phyloP scores from a whole-genome alignment of 2,888 invertebrate genomes.

The Yponomeuta malinellus region DNA sequence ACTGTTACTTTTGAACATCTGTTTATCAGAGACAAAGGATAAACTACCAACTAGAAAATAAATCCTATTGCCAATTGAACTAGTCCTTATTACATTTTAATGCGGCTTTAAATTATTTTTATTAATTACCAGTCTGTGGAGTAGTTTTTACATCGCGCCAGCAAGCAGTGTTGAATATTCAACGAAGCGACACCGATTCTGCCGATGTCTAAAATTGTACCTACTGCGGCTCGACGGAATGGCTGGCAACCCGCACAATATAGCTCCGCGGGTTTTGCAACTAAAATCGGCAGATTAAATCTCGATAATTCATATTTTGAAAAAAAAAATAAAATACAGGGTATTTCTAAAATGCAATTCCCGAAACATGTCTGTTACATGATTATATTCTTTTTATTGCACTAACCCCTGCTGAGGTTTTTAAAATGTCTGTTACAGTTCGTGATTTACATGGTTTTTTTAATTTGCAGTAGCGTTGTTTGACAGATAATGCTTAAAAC shows the following conservation, averaged over 20 bases:
- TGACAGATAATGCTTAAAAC: too few relatives aligned
- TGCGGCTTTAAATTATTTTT: constrained; percentile 16
- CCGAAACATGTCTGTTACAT: too few relatives aligned
- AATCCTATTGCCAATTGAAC: constrained; percentile 9
- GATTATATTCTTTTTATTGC: too few relatives aligned
- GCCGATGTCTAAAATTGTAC: constrained; percentile 2
- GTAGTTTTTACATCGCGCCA: constrained; percentile 1
- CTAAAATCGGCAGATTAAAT: neutral
- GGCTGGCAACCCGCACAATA: neutral
- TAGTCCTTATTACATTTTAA: constrained; percentile 8
- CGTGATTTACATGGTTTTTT: too few relatives aligned
- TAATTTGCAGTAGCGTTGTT: too few relatives aligned
- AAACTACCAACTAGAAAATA: neutral
- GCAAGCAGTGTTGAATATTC: constrained; percentile 11
- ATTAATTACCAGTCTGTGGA: constrained; percentile 11
- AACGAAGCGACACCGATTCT: constrained; percentile 11
- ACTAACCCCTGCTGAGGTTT: too few relatives aligned
- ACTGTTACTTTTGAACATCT: too few relatives aligned
- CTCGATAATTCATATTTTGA: neutral
- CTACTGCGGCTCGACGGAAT: neutral
- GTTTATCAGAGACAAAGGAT: neutral
- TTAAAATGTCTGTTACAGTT: too few relatives aligned
- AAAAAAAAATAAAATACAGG: too few relatives aligned
- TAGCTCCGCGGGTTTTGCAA: neutral
- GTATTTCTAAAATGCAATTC: too few relatives aligned